Evolutionary conservation across 2,113 vertebrate species (phyloP).

Genomic region (Poeciliopsis prolifica): DNA sequence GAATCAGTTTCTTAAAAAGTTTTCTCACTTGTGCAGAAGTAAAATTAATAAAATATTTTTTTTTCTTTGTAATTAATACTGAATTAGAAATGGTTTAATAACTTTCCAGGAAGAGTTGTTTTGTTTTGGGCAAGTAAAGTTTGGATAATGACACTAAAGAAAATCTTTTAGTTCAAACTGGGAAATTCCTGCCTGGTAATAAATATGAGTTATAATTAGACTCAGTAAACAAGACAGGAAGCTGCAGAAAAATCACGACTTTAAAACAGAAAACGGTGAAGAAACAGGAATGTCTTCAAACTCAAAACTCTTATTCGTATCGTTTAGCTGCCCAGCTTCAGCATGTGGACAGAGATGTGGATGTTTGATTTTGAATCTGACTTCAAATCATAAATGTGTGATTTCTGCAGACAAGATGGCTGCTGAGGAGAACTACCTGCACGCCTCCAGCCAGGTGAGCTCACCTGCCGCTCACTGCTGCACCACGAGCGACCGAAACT

Average conservation of each 20-base stretch:
- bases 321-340: neutral
- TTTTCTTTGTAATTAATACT: no score
- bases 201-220: neutral
- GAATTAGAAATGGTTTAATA: neutral
- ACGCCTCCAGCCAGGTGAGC: constrained; percentile 53
- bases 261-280: neutral
- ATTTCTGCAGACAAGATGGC: constrained; percentile 71
- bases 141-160: neutral
- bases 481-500: no score
- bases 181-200: neutral
- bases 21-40: no score
- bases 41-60: no score
- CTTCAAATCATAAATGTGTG: neutral
- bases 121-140: neutral
- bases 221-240: neutral
- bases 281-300: neutral
- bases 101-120: neutral
- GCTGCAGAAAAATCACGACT: neutral
- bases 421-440: constrained; percentile 70
- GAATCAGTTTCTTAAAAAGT: neutral
- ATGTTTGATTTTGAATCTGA: neutral
- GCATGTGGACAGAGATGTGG: no score
- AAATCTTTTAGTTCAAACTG: neutral
- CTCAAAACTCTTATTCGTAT: neutral
- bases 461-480: neutral